Evolutionary conservation across 2,113 vertebrate species (phyloP).

Genomic region (Pavo muticus): DNA sequence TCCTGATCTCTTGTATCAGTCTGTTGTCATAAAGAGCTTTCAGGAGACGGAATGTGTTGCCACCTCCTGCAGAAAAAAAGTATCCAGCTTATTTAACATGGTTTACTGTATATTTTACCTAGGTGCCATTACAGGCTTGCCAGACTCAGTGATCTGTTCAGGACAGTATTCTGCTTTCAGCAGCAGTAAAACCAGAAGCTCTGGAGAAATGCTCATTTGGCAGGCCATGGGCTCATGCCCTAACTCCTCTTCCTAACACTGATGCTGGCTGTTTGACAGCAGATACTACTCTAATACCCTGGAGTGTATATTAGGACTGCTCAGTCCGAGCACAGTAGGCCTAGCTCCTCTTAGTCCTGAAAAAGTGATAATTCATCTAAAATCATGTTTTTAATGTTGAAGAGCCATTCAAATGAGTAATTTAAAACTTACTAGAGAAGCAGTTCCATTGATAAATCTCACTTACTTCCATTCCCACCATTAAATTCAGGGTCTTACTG

Average conservation of each 20-base stretch:
- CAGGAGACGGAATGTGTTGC: conserved; percentile 91
- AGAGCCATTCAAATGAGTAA: background rate
- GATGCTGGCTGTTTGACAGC: background rate
- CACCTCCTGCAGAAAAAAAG: conserved; percentile 81
- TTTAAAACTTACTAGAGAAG: background rate
- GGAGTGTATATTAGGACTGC: background rate
- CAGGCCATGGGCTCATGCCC: background rate
- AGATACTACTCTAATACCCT: background rate
- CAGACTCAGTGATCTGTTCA: background rate
- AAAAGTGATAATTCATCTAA: background rate
- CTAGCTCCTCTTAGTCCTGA: background rate
- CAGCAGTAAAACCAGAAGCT: background rate
- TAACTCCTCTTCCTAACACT: background rate
- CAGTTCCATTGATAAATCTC: background rate
- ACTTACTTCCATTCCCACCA: background rate
- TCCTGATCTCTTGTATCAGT: conserved; percentile 85
- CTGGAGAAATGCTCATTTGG: background rate
- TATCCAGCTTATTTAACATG: background rate
- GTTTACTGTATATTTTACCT: background rate
- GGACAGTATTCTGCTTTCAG: background rate
- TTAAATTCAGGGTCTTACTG: background rate
- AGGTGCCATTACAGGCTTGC: background rate
- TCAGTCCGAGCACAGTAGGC: background rate
- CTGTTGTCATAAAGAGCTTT: conserved; percentile 88
- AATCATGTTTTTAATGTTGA: background rate